Conservation (phyloP, 2,113 vertebrate species). For the Cavia aperea region DNA sequence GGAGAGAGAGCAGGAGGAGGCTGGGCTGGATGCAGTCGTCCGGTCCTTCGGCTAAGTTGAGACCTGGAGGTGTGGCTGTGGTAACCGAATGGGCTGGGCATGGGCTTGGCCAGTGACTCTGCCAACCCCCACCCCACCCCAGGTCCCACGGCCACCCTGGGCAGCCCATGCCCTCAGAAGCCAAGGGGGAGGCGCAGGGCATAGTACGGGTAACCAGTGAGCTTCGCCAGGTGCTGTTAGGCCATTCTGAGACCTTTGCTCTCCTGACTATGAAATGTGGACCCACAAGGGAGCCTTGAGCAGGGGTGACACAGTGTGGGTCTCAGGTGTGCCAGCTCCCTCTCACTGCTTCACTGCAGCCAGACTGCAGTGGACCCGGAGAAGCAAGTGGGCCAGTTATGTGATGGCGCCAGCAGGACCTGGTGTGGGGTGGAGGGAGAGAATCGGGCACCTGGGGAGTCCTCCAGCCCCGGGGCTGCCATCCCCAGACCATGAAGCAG, state of each 20-base stretch:
- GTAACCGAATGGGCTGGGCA: not conserved
- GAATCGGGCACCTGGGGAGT: not conserved
- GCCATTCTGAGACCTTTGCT: not conserved
- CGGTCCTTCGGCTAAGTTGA: not conserved
- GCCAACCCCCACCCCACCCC: too few relatives aligned
- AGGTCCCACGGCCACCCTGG: not conserved
- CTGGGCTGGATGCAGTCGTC: accelerated
- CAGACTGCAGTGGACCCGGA: not conserved
- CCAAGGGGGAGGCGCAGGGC: not conserved
- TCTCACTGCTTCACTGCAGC: too few relatives aligned
- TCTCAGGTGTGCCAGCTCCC: not conserved
- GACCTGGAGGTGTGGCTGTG: accelerated
- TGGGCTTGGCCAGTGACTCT: not conserved
- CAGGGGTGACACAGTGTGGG: not conserved
- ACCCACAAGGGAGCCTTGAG: not conserved
- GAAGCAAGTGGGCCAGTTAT: not conserved
- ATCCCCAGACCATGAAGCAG: accelerated
- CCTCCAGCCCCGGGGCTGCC: not conserved
- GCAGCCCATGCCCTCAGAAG: not conserved
- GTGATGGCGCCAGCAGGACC: not conserved
- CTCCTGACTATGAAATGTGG: not conserved
- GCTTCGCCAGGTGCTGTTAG: not conserved
- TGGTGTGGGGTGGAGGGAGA: accelerated
- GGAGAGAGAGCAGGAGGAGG: not conserved
- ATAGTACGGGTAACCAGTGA: not conserved